Evolutionary conservation across 2,797 vertebrate species (phyloP).

Genomic region (Threskiornis aethiopicus): DNA sequence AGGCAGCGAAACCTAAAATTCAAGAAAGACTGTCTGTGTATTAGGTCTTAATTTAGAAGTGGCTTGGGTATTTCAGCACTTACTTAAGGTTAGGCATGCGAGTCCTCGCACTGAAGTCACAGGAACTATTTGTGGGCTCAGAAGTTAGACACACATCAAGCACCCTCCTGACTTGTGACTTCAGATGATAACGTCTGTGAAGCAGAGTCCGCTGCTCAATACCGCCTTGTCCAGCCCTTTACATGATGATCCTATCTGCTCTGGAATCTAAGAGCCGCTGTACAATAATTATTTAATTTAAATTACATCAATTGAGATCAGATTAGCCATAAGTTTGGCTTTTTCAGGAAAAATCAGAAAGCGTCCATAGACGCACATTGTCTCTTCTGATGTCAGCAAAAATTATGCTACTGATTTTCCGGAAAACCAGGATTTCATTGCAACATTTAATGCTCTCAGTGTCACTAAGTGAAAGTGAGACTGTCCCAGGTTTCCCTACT

Average conservation of each 20-base stretch:
- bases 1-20: not conserved
- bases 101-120: not conserved
- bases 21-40: not conserved
- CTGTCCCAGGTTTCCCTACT: not conserved
- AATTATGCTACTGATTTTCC: not conserved
- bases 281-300: not conserved
- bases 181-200: not conserved
- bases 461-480: not conserved
- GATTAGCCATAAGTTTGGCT: not conserved
- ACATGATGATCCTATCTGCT: not conserved
- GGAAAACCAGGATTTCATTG: not conserved
- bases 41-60: not conserved
- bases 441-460: not conserved
- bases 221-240: not conserved
- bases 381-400: not conserved
- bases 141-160: not conserved
- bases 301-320: not conserved
- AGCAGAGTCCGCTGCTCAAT: not conserved
- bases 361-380: accelerated
- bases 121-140: not conserved
- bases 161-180: not conserved
- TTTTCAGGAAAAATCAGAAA: not conserved
- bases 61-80: not conserved
- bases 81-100: not conserved
- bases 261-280: not conserved